phyloP scores from a whole-genome alignment of 2,113 vertebrate species.

The Labrus mixtus region DNA sequence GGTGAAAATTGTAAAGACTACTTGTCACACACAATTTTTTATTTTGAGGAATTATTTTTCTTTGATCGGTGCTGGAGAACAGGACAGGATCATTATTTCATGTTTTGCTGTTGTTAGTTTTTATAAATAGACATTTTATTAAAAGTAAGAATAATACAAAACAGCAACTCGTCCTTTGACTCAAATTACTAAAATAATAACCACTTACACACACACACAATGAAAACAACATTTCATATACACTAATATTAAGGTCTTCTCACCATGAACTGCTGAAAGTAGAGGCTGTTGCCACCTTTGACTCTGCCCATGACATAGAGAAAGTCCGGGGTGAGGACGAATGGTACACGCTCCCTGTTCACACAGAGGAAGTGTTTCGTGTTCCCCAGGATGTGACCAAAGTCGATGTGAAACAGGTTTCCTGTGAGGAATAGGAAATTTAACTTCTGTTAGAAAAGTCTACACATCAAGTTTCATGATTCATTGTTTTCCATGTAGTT shows the following conservation, averaged over 20 bases:
- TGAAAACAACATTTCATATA: not conserved
- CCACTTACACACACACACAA: no score
- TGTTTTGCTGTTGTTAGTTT: no score
- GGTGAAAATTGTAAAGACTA: no score
- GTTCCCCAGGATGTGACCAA: conserved; percentile 87
- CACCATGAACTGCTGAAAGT: conserved; percentile 83
- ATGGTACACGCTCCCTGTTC: conserved; percentile 83
- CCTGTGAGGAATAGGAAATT: conserved; percentile 59
- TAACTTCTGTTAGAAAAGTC: not conserved
- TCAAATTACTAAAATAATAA: no score
- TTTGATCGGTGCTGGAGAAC: no score
- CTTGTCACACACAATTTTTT: no score
- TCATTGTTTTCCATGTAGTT: no score
- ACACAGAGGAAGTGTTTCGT: conserved; percentile 82
- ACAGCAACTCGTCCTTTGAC: no score
- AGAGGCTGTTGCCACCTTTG: conserved; percentile 79
- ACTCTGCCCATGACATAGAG: conserved; percentile 85
- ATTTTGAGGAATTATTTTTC: no score
- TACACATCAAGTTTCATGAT: not conserved
- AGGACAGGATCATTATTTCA: no score
- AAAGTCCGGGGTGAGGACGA: conserved; percentile 87
- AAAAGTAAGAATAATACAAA: no score
- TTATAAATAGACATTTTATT: no score
- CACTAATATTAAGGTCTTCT: not conserved
- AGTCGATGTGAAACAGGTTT: conserved; percentile 87